A percentile compares a stretch with the other conserved stretches of the same genome.
Conservation (phyloP, 2,888 invertebrate species). For the Odontocolon sp. region DNA sequence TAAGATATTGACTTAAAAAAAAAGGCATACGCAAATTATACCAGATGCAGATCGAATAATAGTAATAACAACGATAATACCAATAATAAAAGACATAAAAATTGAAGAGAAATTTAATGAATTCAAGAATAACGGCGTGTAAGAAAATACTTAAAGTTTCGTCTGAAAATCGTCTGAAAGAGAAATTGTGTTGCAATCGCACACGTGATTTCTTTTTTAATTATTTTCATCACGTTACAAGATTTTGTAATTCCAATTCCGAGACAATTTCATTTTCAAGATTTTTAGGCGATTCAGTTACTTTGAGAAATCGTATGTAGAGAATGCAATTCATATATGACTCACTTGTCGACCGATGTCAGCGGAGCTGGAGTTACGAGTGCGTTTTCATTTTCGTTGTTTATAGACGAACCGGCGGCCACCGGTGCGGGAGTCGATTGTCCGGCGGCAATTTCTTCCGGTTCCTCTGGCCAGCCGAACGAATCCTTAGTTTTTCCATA, state of each 20-base stretch:
- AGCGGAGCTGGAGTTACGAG: constrained; percentile 81
- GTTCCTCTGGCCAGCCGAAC: constrained; percentile 98
- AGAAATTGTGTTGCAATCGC: no score
- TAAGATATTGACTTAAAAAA: constrained; percentile 56
- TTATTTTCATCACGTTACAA: no score
- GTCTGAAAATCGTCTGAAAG: no score
- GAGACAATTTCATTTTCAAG: no score
- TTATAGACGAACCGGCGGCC: constrained; percentile 71
- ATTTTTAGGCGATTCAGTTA: no score
- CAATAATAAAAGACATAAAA: constrained; percentile 16
- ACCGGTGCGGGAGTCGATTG: constrained; percentile 76
- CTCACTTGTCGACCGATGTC: constrained; percentile 84
- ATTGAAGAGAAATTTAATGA: constrained; percentile 5
- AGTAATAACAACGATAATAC: constrained; percentile 21
- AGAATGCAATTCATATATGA: constrained; percentile 17
- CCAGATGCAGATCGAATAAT: no score
- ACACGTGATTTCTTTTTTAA: no score
- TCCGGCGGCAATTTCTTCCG: constrained; percentile 86
- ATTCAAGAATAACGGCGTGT: constrained; percentile 15
- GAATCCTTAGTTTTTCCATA: constrained; percentile 97
- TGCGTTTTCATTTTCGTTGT: constrained; percentile 79
- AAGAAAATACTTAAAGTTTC: no score
- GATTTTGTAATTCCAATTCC: no score
- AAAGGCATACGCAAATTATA: constrained; percentile 41
- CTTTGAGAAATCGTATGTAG: neutral